Base-by-base conservation (phyloP, 1,140 invertebrate species). In the Phocides pigmalion region DNA sequence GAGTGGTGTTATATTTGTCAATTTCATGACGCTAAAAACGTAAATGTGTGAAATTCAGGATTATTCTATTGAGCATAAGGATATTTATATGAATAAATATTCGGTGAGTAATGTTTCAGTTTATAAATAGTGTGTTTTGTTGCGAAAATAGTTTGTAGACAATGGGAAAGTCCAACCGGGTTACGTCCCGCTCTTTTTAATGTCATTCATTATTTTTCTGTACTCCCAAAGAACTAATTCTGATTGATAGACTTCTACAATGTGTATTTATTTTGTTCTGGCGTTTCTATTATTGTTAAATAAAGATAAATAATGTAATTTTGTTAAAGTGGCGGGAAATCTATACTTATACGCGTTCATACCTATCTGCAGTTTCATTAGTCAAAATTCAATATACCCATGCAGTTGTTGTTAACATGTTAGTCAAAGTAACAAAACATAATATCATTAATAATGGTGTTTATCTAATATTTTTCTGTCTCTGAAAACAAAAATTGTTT, bases 1-100 rank as follows among this genome's bases (percentile, higher is more conserved):
- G 87, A 89, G 89, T 89, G 83, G 84, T 89, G 86, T 90, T 87
- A 84, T 86, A 90, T 91, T 89, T 92, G 91, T 90, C 89, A 92
- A 87, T 89, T 81, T 89, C 75, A 90, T 91, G 88, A 89, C 81
- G 76, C 74, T 88, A 88, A 86, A 87, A 84, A 75, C 89, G 86
- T 91, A 91, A 91, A 92, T 92, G 90, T 92, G 89, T 90, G 89
- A 92, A 91, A 90, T 91, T 87, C 81, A 86, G 87, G 87, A 91
- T 91, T 90, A 82, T 87, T 82, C 85, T 76, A 73, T 89, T 74
- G 87, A 87, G 86, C 90, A 85, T 82, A 88, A 90, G 89, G 89
- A 92, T 92, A 91, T 91, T 91, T 92, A 91, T 90, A 74, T 76
- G 64, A 88, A 84, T 90, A 92, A 91, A 91, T 92, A 91, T 90